Conservation (phyloP, 2,797 vertebrate genomes). For the Enteromius argenteus region DNA sequence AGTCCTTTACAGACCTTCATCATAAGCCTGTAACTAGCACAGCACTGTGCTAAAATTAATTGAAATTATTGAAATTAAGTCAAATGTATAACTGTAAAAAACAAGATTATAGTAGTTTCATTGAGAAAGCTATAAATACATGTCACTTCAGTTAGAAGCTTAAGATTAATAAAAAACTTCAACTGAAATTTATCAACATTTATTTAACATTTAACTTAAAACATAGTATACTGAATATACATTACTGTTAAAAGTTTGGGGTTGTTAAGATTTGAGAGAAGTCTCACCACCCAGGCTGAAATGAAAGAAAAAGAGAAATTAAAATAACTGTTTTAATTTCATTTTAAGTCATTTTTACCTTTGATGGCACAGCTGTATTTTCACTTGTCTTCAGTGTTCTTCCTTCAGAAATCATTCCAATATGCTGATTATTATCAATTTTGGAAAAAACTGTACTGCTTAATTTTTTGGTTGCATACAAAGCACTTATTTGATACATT, state of each 20-base stretch:
- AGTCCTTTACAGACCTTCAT: not conserved
- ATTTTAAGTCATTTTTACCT: not conserved
- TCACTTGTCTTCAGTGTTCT: not conserved
- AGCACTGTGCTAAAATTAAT: not conserved
- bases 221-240: not conserved
- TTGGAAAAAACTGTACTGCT: not conserved
- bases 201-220: not conserved
- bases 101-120: not conserved
- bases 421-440: not conserved
- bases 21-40: not conserved
- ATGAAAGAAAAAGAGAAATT: too few species aligned
- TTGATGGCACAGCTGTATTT: not conserved
- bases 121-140: not conserved
- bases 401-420: not conserved
- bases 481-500: too few species aligned
- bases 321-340: not conserved
- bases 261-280: not conserved
- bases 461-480: too few species aligned
- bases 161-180: not conserved
- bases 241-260: not conserved
- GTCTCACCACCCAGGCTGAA: not conserved
- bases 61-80: not conserved
- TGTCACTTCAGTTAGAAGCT: not conserved
- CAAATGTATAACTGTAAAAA: not conserved
- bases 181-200: not conserved